These are phyloP conservation scores for Apocheima hispidaria DNA, from an alignment of 2,888 invertebrate genomes.

Conservation along the genomic window DNA sequence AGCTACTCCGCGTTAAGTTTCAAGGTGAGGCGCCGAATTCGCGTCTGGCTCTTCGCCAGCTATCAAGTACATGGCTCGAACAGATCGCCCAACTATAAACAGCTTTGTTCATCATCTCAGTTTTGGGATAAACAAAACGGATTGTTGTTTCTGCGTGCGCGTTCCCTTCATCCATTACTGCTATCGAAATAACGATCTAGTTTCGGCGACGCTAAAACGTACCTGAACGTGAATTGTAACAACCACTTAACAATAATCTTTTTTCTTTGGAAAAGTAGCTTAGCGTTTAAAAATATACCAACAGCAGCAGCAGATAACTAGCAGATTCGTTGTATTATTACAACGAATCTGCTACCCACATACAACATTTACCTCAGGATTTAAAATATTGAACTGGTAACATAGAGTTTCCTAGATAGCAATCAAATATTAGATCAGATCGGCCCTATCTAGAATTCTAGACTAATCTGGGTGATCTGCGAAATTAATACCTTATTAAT, in stretches of 20 bases:
- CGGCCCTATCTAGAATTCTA: too few species aligned
- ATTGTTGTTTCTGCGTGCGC: slow-evolving; percentile 4
- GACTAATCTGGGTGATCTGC: too few species aligned
- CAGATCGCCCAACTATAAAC: slow-evolving; percentile 49
- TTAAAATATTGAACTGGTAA: slow-evolving; percentile 2
- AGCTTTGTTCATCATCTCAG: slow-evolving; percentile 43
- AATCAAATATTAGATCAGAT: too few species aligned
- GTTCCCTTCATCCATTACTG: slow-evolving; percentile 2
- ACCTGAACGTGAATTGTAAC: slow-evolving; percentile 3
- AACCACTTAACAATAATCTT: background rate
- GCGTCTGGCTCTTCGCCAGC: slow-evolving; percentile 54
- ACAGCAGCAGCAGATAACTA: too few species aligned
- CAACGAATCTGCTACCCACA: background rate
- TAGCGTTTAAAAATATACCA: background rate
- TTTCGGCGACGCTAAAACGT: slow-evolving; percentile 1
- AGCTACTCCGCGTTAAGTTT: slow-evolving; percentile 49
- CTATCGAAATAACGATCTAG: slow-evolving; percentile 19
- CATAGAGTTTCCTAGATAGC: background rate
- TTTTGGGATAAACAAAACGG: slow-evolving; percentile 9
- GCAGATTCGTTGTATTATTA: too few species aligned
- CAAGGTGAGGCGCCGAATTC: slow-evolving; percentile 52
- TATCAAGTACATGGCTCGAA: slow-evolving; percentile 46
- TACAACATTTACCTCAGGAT: background rate
- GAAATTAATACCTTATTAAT: background rate
- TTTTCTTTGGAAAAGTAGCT: background rate